Percentiles rank a stretch among this genome's conserved stretches.
Conservation (phyloP, 1,140 invertebrate species). For the Macrobrachium rosenbergii region DNA sequence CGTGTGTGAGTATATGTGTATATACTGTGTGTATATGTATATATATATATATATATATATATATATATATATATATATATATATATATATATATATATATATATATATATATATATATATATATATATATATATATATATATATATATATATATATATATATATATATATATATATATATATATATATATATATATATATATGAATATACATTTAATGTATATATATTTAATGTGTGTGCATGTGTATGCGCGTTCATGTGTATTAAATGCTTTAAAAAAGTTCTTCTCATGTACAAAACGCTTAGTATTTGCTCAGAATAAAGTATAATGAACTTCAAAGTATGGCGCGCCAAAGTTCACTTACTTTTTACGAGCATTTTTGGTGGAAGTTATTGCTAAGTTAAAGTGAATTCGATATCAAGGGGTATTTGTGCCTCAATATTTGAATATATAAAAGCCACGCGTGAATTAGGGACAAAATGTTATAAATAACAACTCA, state of each 20-base stretch:
- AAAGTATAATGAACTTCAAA: too few relatives aligned
- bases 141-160: constrained; percentile 11
- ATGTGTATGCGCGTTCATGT: not conserved
- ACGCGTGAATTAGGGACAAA: too few relatives aligned
- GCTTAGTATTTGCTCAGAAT: too few relatives aligned
- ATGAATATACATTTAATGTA: not conserved
- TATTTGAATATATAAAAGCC: too few relatives aligned
- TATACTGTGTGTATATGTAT: constrained; percentile 2
- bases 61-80: not conserved
- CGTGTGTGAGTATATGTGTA: not conserved
- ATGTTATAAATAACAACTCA: too few relatives aligned
- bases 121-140: constrained; percentile 11
- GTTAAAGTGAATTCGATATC: too few relatives aligned
- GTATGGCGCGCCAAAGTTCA: too few relatives aligned
- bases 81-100: constrained; percentile 11
- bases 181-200: constrained; percentile 11
- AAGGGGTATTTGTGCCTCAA: too few relatives aligned
- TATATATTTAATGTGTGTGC: not conserved
- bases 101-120: constrained; percentile 11
- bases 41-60: constrained; percentile 11
- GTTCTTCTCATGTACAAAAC: too few relatives aligned
- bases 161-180: constrained; percentile 11
- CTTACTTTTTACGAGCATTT: too few relatives aligned
- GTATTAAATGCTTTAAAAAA: too few relatives aligned
- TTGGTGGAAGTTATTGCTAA: too few relatives aligned